Conservation (phyloP, 2,113 vertebrate genomes). For the Cephalophus harveyi region DNA sequence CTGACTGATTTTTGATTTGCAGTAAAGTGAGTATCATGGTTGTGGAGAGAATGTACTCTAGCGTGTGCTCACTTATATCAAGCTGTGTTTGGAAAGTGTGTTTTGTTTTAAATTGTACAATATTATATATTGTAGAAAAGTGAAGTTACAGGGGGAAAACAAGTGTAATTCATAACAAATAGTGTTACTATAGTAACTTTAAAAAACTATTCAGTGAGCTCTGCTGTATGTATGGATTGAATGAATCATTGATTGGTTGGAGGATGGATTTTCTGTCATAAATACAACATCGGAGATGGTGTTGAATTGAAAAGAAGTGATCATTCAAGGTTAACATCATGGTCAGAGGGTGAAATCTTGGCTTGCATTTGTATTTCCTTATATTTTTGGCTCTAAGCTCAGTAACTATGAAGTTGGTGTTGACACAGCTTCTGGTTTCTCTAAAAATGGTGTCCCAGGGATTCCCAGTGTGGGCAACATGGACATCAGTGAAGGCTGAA, state of each 20-base stretch:
- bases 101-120: neutral
- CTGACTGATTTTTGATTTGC: neutral
- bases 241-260: neutral
- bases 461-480: no score
- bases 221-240: neutral
- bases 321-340: neutral
- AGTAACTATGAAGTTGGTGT: neutral
- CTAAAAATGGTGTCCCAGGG: neutral
- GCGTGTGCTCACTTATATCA: neutral
- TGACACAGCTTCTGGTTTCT: neutral
- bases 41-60: neutral
- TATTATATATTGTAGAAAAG: neutral
- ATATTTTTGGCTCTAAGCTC: neutral
- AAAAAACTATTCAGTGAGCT: neutral
- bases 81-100: neutral
- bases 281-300: neutral
- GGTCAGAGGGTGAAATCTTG: neutral
- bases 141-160: neutral
- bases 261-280: slow-evolving; percentile 12
- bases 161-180: neutral
- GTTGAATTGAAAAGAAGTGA: neutral
- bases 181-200: neutral
- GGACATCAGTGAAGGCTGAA: neutral
- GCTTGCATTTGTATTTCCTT: neutral
- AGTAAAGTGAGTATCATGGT: neutral